These are phyloP conservation scores for Halesus radiatus DNA, from an alignment of 1,140 invertebrate species.

Conservation along the genomic window DNA sequence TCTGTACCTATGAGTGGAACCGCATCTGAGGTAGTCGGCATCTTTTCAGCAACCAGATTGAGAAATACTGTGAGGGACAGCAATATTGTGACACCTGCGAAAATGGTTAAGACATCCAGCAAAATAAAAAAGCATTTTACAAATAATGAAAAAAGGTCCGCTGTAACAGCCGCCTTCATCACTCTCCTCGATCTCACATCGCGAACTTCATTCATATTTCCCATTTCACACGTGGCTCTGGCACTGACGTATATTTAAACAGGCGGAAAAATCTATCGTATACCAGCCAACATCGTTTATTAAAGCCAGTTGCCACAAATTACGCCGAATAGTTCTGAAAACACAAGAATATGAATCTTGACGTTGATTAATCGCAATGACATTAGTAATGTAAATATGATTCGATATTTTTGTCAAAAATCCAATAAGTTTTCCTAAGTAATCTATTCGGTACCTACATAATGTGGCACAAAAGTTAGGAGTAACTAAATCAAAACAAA, in stretches of 20 bases:
- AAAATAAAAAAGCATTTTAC: neutral
- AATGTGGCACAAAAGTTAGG: no score
- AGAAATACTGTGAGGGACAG: slow-evolving; percentile 98
- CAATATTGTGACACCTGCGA: slow-evolving; percentile 96
- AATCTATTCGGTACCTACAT: no score
- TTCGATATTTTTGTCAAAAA: no score
- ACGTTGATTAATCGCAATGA: no score
- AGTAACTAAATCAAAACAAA: no score
- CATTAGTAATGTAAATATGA: no score
- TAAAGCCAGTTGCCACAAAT: no score
- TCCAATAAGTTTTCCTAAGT: no score
- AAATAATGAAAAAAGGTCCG: neutral
- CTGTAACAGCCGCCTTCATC: neutral
- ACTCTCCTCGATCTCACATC: neutral
- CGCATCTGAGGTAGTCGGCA: slow-evolving; percentile 92
- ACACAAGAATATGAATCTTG: no score
- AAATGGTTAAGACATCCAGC: slow-evolving; percentile 35
- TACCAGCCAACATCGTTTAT: no score
- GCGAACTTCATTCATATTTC: neutral
- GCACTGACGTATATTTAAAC: neutral
- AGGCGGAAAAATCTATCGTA: neutral
- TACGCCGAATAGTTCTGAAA: no score
- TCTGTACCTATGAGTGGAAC: slow-evolving; percentile 78
- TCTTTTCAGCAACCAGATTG: slow-evolving; percentile 93
- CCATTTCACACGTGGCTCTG: neutral